A percentile compares a stretch with the other conserved stretches of the same genome.
Conservation (phyloP, 2,113 vertebrate species). For the Corythaeola cristata region DNA sequence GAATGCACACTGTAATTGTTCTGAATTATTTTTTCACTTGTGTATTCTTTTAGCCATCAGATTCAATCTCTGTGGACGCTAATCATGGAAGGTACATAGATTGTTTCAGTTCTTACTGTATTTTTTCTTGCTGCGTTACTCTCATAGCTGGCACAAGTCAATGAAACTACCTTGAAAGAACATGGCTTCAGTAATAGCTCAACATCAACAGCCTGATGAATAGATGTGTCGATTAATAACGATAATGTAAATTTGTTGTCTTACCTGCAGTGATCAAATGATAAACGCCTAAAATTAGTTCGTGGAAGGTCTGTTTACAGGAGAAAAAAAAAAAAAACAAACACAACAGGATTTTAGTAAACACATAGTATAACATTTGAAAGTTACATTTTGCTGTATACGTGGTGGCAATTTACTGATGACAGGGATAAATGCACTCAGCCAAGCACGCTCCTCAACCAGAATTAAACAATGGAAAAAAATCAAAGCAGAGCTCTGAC, state of each 20-base stretch:
- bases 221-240: fast-evolving
- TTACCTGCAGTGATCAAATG: conserved; percentile 98
- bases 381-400: not conserved
- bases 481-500: fast-evolving
- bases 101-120: not conserved
- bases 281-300: conserved; percentile 88
- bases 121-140: not conserved
- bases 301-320: conserved; percentile 85
- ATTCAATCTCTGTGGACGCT: not conserved
- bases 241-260: not conserved
- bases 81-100: fast-evolving
- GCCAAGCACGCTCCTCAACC: not conserved
- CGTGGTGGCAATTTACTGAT: fast-evolving
- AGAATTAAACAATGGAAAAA: not conserved
- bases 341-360: not conserved
- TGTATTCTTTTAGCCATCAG: not conserved
- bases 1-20: fast-evolving
- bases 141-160: not conserved
- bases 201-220: not conserved
- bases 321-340: not conserved
- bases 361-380: not conserved
- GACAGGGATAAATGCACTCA: not conserved
- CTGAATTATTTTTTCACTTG: not conserved
- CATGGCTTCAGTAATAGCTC: fast-evolving
- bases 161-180: not conserved